Base-by-base conservation (phyloP, 2,797 vertebrate species). In the Poecilia picta region DNA sequence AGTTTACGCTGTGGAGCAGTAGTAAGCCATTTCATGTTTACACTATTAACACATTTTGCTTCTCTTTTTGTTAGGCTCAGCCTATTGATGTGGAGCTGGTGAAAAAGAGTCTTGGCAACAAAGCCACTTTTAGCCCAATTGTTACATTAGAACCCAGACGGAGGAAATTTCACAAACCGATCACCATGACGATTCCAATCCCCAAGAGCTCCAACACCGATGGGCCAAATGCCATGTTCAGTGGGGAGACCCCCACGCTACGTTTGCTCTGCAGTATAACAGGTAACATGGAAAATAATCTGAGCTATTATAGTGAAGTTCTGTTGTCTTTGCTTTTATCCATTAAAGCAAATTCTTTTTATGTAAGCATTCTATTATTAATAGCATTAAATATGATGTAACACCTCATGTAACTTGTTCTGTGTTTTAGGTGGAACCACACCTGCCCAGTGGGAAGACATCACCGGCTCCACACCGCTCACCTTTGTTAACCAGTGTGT, bases 371-470 rank as follows among this genome's bases (percentile, higher is more conserved):
- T 53, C 11, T 23, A 0, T 28, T 53, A 55, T n/a, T n/a, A 25
- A 10, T n/a, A 55, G 3, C 0, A n/a, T 55, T 10, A 12, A 55
- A 55, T n/a, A 4, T 55, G 8, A 53, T 49, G 49, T 23, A 8
- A 23, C 1, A 74, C 31, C 15, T 1, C 15, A 15, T 16, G 0
- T 57, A 8, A 83, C 16, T 72, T 20, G 3, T 23, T 83, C 8
- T 89, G 16, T 83, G 59, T 94, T 92, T 66, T n/a, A 99, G 98
- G 98, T 88, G 98, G 98, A 90, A 99, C 97, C 81, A 99, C 98
- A 51, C 98, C 98, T 76, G 98, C 98, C 18, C 98, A 99, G 33
- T 99, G 98, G 98, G 98, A 99, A 84, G 98, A 99, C 92, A 99
- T 99, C 91, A 99, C 98, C 0, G 98, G 98, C 87, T 99, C 98